A percentile compares a stretch with the other conserved stretches of the same genome.
Evolutionary conservation across 2,888 invertebrate genomes (phyloP).

Genomic region (Ischnus inquisitorius): DNA sequence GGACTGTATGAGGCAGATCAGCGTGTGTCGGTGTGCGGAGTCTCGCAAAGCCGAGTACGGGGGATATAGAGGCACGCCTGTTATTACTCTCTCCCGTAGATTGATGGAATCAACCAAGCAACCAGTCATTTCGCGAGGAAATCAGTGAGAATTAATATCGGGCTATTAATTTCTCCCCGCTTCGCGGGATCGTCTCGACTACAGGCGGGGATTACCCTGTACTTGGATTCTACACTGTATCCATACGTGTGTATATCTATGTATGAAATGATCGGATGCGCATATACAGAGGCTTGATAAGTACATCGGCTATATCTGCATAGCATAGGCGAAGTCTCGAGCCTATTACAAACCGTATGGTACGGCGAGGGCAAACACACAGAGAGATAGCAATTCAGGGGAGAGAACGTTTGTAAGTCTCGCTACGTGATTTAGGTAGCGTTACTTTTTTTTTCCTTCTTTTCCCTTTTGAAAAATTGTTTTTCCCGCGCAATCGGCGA

Average conservation of each 20-base stretch:
- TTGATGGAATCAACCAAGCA: constrained; percentile 85
- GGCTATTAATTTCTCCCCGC: constrained; percentile 83
- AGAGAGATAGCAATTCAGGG: constrained; percentile 67
- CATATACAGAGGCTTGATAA: constrained; percentile 10
- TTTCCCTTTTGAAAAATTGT: constrained; percentile 38
- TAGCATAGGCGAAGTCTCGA: constrained; percentile 34
- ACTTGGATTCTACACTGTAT: constrained; percentile 43
- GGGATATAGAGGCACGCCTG: constrained; percentile 76
- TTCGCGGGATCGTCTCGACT: constrained; percentile 65
- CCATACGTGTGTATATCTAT: constrained; percentile 31
- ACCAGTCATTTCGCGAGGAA: constrained; percentile 83
- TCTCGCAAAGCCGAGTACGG: constrained; percentile 48
- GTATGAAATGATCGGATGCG: constrained; percentile 36
- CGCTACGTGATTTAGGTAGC: constrained; percentile 82
- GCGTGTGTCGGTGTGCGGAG: constrained; percentile 9
- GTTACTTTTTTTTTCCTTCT: constrained; percentile 58
- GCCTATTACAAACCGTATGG: constrained; percentile 18
- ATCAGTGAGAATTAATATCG: constrained; percentile 84
- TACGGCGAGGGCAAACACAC: constrained; percentile 61
- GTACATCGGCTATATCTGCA: constrained; percentile 7
- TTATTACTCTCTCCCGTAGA: constrained; percentile 82
- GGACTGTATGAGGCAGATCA: neutral
- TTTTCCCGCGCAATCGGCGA: constrained; percentile 43
- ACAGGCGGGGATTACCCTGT: constrained; percentile 63
- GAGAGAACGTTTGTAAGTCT: constrained; percentile 60